A percentile compares a stretch with the other conserved stretches of the same genome.
Conservation (phyloP, 2,888 invertebrate species). For the Cistogaster globosa region DNA sequence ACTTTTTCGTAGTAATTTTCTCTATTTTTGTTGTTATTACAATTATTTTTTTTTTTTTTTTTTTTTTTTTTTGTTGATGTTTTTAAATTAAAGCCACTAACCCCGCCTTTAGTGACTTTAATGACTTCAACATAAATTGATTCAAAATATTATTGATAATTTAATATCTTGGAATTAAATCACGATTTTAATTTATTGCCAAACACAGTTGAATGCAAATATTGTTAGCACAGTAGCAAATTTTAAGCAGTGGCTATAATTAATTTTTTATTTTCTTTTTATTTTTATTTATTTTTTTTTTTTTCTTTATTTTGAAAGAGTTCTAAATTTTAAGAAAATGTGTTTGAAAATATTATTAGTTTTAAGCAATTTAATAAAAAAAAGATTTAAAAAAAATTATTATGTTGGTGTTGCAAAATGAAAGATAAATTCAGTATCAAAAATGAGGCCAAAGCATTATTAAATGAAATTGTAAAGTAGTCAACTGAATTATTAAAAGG, state of each 20-base stretch:
- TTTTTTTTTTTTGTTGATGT: not conserved
- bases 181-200: slow-evolving; percentile 51
- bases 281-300: too few relatives aligned
- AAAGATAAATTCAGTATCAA: too few relatives aligned
- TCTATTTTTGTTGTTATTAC: slow-evolving; percentile 7
- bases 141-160: slow-evolving; percentile 49
- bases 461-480: too few relatives aligned
- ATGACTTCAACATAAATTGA: slow-evolving; percentile 34
- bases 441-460: too few relatives aligned
- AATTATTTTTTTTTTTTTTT: not conserved
- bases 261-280: too few relatives aligned
- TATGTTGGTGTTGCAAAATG: too few relatives aligned
- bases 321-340: too few relatives aligned
- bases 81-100: slow-evolving; percentile 36
- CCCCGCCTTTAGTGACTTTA: slow-evolving; percentile 53
- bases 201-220: not conserved
- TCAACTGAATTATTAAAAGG: too few relatives aligned
- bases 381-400: too few relatives aligned
- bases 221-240: slow-evolving; percentile 35
- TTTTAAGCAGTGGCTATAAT: slow-evolving; percentile 47
- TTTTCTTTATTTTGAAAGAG: too few relatives aligned
- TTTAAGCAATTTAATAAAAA: too few relatives aligned
- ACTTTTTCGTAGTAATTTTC: not conserved
- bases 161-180: slow-evolving; percentile 56
- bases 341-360: too few relatives aligned